Percentiles rank a stretch among this genome's conserved stretches.
Evolutionary conservation across 2,113 vertebrate species (phyloP).

Genomic region (Varanus salvator): DNA sequence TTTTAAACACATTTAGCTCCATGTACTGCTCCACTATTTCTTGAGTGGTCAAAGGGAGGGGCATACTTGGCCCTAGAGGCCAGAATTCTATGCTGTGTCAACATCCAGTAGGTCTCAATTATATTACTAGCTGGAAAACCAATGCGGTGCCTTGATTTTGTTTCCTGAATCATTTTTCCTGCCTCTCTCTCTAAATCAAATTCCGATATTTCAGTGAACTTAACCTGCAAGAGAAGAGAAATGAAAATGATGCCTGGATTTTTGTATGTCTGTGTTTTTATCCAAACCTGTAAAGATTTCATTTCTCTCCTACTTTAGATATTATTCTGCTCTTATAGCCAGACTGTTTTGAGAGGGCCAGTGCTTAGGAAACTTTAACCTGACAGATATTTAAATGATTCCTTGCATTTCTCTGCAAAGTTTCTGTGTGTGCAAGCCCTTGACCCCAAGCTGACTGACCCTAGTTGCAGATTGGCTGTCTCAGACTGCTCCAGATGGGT

Average conservation of each 20-base stretch:
- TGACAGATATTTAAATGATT: slow-evolving; percentile 34
- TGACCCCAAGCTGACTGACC: neutral
- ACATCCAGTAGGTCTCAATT: neutral
- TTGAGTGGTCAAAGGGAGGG: neutral
- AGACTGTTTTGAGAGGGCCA: slow-evolving; percentile 32
- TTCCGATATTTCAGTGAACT: neutral
- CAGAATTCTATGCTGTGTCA: neutral
- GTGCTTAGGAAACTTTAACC: neutral
- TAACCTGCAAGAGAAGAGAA: neutral
- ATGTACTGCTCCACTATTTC: neutral
- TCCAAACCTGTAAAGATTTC: neutral
- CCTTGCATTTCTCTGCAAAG: neutral
- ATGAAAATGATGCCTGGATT: neutral
- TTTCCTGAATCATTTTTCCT: neutral
- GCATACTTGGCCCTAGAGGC: neutral
- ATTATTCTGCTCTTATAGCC: neutral
- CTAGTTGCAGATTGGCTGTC: neutral
- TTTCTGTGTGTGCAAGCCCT: neutral
- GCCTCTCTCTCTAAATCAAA: neutral
- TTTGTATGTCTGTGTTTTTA: neutral
- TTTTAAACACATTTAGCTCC: neutral
- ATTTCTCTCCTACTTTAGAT: neutral
- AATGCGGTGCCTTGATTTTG: neutral
- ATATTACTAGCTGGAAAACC: neutral
- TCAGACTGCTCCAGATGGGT: neutral